Percentiles rank a stretch among this genome's conserved stretches.
phyloP scores from a whole-genome alignment of 2,797 vertebrate genomes.

The Pipistrellus pygmaeus region DNA sequence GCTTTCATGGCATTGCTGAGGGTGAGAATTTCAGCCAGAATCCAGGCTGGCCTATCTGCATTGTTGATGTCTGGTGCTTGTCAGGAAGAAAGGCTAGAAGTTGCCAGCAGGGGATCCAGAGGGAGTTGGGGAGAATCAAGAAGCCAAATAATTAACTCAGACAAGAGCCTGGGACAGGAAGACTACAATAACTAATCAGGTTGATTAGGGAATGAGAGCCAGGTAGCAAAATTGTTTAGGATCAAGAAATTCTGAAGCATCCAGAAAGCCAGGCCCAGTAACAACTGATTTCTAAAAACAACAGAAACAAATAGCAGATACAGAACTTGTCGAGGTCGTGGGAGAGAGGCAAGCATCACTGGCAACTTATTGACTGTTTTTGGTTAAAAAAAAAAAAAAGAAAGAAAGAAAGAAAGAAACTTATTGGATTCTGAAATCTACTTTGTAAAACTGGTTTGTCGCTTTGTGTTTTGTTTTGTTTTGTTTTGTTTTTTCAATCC shows the following conservation, averaged over 20 bases:
- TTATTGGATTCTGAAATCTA: background rate
- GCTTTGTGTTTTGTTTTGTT: background rate
- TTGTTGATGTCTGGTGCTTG: background rate
- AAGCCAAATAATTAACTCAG: conserved; percentile 38
- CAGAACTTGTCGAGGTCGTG: background rate
- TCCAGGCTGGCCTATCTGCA: background rate
- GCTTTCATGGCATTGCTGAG: background rate
- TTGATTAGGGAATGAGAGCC: background rate
- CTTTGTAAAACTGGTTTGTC: background rate
- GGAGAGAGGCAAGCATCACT: background rate
- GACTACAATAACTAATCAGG: background rate
- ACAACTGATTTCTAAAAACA: background rate
- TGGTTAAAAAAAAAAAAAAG: background rate
- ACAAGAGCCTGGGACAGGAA: background rate
- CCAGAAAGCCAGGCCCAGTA: background rate
- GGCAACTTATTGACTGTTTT: background rate
- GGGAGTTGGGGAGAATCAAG: background rate
- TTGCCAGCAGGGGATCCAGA: background rate
- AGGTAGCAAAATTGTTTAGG: background rate
- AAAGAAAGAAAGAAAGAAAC: background rate
- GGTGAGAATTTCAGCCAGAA: background rate
- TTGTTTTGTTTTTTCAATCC: background rate
- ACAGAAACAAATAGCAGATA: background rate
- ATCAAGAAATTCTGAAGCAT: background rate
- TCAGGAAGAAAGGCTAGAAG: background rate